Conservation (phyloP, 2,888 invertebrate genomes). For the Hydriomena furcata region DNA sequence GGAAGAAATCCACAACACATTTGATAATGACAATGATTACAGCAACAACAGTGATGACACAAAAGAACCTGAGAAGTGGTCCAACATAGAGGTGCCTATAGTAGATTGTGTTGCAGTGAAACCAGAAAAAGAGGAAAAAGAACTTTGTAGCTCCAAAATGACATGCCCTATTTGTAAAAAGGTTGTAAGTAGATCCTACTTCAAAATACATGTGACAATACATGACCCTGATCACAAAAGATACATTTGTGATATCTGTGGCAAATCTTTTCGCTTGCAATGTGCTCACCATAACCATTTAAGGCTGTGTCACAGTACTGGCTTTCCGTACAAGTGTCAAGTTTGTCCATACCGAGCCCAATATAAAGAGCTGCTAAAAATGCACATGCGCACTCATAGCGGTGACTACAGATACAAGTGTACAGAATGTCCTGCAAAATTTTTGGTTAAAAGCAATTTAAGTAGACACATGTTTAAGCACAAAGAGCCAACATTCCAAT, state of each 20-base stretch:
- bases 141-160: conserved; percentile 42
- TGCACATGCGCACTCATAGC: conserved; percentile 58
- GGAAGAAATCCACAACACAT: conserved; percentile 36
- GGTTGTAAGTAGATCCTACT: conserved; percentile 54
- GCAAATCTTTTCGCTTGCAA: conserved; percentile 56
- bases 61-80: conserved; percentile 26
- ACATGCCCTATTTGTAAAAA: conserved; percentile 51
- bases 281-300: conserved; percentile 62
- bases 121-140: conserved; percentile 34
- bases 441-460: conserved; percentile 60
- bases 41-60: conserved; percentile 38
- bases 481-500: conserved; percentile 56
- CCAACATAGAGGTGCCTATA: not conserved
- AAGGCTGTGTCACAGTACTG: conserved; percentile 55
- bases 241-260: conserved; percentile 63
- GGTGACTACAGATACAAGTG: conserved; percentile 63
- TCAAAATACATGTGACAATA: conserved; percentile 59
- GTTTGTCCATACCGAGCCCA: conserved; percentile 57
- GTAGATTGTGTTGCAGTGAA: conserved; percentile 16
- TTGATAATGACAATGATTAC: conserved; percentile 31
- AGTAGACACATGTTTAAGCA: conserved; percentile 61
- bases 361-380: conserved; percentile 54
- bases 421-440: conserved; percentile 61
- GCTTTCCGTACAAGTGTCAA: conserved; percentile 60
- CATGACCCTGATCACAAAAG: conserved; percentile 60